These are phyloP conservation scores for Plagiodera versicolora DNA, from an alignment of 2,888 invertebrate genomes.

Conservation along the genomic window DNA sequence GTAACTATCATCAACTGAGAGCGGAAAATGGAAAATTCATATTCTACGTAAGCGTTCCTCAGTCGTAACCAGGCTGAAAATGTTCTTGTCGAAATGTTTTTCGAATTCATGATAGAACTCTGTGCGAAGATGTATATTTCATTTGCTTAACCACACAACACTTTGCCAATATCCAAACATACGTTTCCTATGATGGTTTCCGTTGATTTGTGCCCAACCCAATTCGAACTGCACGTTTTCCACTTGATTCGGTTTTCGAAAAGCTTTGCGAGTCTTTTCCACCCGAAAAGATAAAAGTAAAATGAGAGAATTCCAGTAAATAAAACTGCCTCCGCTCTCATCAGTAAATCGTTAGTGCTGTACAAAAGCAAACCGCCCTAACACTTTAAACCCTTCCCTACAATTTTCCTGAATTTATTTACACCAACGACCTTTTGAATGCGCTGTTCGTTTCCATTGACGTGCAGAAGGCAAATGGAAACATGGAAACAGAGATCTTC, in stretches of 20 bases:
- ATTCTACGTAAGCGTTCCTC: too few relatives aligned
- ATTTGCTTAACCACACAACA: too few relatives aligned
- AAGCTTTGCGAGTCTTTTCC: neutral
- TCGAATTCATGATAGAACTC: too few relatives aligned
- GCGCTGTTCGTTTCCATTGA: slow-evolving; percentile 3
- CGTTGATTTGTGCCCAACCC: neutral
- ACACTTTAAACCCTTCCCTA: slow-evolving; percentile 13
- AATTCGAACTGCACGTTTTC: neutral
- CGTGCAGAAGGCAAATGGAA: neutral
- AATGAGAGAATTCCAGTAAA: slow-evolving; percentile 24
- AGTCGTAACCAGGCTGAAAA: too few relatives aligned
- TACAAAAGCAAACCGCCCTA: slow-evolving; percentile 20
- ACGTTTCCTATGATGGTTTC: too few relatives aligned
- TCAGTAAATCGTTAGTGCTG: slow-evolving; percentile 20
- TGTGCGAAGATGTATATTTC: too few relatives aligned
- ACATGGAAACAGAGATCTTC: neutral
- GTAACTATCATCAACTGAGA: too few relatives aligned
- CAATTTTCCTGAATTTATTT: slow-evolving; percentile 26
- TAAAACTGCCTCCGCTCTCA: slow-evolving; percentile 26
- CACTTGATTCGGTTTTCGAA: neutral
- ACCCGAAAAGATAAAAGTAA: slow-evolving; percentile 18
- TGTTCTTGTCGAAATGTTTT: too few relatives aligned
- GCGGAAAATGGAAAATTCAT: too few relatives aligned
- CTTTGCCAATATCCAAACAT: too few relatives aligned
- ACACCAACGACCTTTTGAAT: slow-evolving; percentile 17